Base-by-base conservation (phyloP, 1,140 invertebrate genomes). In the Parapsyche elsis region DNA sequence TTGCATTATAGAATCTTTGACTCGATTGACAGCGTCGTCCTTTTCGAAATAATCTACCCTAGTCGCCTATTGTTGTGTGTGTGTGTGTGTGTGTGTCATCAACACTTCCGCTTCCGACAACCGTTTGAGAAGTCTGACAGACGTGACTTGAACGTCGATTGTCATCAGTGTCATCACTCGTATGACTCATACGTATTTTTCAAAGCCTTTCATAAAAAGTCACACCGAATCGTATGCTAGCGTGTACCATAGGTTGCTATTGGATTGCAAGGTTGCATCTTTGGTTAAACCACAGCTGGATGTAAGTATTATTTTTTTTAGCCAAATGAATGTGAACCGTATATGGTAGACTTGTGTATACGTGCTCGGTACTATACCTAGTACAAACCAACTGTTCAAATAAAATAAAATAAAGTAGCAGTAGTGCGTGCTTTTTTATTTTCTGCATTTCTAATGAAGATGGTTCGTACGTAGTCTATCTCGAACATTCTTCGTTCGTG, bases 351-450 rank as follows among this genome's bases (percentile, higher is more conserved):
- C 49, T 53, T 10, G 49, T 14, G 64, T 38, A 5, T 24, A 24
- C 71, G 10, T n/a, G 30, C 44, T 21, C 19, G 12, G 12, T 16
- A 46, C 4, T 57, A 57, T 57, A 21, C 53, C 1, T 46, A 9
- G 2, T 19, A 24, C 71, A 75, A 75, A 53, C 19, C 73, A 75
- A 75, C 73, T 75, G 73, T 75, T 57, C 73, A 75, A 75, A 75
- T 57, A 75, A 19, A 67, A 67, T 67, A 67, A 53, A 53, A 53
- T 53, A 53, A 53, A 53, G 16, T 14, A 53, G 64, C 23, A 26
- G 64, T 24, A 23, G 19, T 26, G 24, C 26, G 19, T 67, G 64
- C 23, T 67, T 67, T 67, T 14, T 67, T 61, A 21, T 30, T 67
- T 67, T 67, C 21, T 67, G 64, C 19, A 67, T 67, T 67, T 24